Conservation (phyloP, 1,140 invertebrate species). For the Brachionus manjavacas region DNA sequence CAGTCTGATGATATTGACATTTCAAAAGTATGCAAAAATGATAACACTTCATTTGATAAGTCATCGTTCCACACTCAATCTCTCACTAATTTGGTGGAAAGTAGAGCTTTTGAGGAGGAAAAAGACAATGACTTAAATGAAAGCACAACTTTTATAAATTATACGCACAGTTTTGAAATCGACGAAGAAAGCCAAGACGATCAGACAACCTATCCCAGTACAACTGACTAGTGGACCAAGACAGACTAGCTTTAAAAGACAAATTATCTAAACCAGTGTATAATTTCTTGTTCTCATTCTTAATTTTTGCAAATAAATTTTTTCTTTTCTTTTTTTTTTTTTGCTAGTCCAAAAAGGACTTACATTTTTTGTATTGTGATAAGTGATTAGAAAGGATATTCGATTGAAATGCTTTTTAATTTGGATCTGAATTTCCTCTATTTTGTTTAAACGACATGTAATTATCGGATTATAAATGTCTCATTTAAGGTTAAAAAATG, state of each 20-base stretch:
- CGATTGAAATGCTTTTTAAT: neutral
- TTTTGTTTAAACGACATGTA: neutral
- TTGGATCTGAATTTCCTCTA: neutral
- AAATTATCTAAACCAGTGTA: neutral
- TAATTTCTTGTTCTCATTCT: neutral
- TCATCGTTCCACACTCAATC: neutral
- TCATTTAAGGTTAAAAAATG: neutral
- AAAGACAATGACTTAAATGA: neutral
- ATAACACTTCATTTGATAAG: constrained; percentile 1
- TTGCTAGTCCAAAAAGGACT: neutral
- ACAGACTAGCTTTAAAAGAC: neutral
- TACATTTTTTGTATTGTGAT: neutral
- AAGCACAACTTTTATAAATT: constrained; percentile 32
- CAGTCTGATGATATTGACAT: neutral
- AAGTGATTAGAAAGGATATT: neutral
- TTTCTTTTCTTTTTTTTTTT: neutral
- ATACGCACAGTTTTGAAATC: constrained; percentile 34
- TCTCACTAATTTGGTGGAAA: neutral
- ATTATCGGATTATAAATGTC: neutral
- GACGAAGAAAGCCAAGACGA: constrained; percentile 9
- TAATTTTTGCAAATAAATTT: neutral
- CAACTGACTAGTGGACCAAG: neutral
- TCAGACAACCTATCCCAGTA: neutral
- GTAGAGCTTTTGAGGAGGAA: neutral
- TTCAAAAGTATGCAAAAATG: neutral